Evolutionary conservation across 2,113 vertebrate species (phyloP), one percentile per base, ranked within the genome.

Genomic region (Salminus brasiliensis): DNA sequence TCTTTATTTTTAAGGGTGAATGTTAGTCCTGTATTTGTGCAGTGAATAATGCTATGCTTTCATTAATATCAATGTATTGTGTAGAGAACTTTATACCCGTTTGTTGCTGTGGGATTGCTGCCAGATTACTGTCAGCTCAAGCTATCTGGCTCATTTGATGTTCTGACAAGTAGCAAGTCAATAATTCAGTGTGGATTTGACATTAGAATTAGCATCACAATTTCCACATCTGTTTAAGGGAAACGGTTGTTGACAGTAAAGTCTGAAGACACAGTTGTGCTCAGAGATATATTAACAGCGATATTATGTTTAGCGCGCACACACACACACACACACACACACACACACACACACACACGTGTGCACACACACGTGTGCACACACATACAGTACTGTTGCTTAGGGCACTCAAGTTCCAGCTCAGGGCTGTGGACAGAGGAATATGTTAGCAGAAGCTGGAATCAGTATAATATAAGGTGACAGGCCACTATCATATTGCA

Each of bases 151-250:
- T 66, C 27, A 67, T 60, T 25, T 71, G 67, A 78, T 62, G n/a
- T 32, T 47, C 67, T 60, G 53, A 78, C 53, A 70, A 45, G 65
- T 53, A 70, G 34, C 49, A 77, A 57, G 55, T 71, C 55, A 88
- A 88, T 83, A 81, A 72, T 84, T 68, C 59, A 74, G 71, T 80
- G 88, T 74, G 80, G 81, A 88, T 91, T 86, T 87, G 74, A 88
- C 86, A 47, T 78, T 59, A 36, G 60, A 66, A 78, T 69, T 80
- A 72, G 34, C 67, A 59, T 67, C 27, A 49, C 52, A 65, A 80
- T 66, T 69, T 76, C 41, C 72, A 74, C 75, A 68, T 70, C 76
- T 70, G 76, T 60, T 78, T 41, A 16, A 70, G 53, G 47, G 78
- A 81, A 90, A 82, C 76, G 80, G 76, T 21, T 70, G 79, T 63